Base-by-base conservation (phyloP, 1,140 invertebrate genomes). In the Drosophila rhopaloa region DNA sequence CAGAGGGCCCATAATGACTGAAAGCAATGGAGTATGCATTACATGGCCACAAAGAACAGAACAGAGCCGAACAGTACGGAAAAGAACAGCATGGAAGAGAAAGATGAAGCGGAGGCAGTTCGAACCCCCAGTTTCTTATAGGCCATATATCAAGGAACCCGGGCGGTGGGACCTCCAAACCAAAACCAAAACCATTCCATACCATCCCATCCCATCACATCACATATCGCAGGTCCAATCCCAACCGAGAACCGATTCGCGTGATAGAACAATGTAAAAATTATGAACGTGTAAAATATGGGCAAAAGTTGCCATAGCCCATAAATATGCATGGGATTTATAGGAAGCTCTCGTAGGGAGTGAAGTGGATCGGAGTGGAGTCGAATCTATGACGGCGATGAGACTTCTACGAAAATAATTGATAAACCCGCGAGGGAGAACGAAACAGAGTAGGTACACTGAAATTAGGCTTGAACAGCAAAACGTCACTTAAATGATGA, bases 211-310 rank as follows among this genome's bases (percentile, higher is more conserved):
- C 43, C 24, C 60, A 19, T 24, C 14, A 11, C 19, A 13, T 27
- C 24, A 5, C 19, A 48, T 29, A 37, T 8, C 57, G 11, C 53
- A 44, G 47, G 41, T 35, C 41, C 56, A 59, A 47, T 59, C 44
- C n/a, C 51, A 38, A 37, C 35, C 57, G 13, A 60, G 40, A 50
- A 29, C 44, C 70, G 82, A 85, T 85, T 85, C 82, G 82, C 82
- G 82, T 85, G 82, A 85, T 85, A 85, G 82, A 89, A 88, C 84
- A 88, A 89, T 84, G 80, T 88, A 67, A 89, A 89, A 88, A 89
- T 80, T 78, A 88, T 83, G 72, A 89, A 88, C 76, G 84, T 77
- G 61, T 89, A 77, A 80, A 80, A 50, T 63, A 86, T 86, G 82
- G 53, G 61, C 63, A 76, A 88, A 82, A 65, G 63, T 68, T 53